A percentile compares a stretch with the other conserved stretches of the same genome.
Conservation (phyloP, 2,113 vertebrate genomes). For the Nicator chloris region DNA sequence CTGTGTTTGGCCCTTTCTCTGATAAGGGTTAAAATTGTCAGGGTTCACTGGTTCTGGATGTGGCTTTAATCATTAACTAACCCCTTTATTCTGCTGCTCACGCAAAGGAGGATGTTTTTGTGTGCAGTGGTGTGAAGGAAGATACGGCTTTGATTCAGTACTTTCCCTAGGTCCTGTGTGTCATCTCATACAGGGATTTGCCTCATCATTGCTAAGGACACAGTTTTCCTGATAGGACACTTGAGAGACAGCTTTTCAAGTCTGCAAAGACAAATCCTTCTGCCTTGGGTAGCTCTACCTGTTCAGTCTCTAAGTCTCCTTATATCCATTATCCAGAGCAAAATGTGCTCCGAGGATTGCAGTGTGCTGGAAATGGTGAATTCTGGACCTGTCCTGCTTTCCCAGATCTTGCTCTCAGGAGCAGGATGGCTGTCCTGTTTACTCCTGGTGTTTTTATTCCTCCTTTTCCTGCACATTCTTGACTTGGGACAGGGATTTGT, state of each 20-base stretch:
- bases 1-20: neutral
- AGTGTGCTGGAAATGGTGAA: neutral
- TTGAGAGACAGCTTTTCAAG: neutral
- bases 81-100: neutral
- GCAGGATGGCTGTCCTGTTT: neutral
- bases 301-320: neutral
- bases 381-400: neutral
- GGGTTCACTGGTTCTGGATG: neutral
- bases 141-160: neutral
- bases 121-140: neutral
- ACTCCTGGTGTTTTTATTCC: neutral
- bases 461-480: neutral
- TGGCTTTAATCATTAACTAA: slow-evolving; percentile 35
- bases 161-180: neutral
- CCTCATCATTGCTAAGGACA: neutral
- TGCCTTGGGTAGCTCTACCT: neutral
- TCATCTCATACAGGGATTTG: neutral
- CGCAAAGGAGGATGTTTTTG: neutral
- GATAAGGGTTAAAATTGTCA: neutral
- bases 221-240: neutral
- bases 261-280: neutral
- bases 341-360: neutral
- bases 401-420: neutral
- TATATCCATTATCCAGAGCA: neutral
- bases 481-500: neutral